Conservation (phyloP, 2,888 invertebrate species). For the Rotaria magnacalcarata region DNA sequence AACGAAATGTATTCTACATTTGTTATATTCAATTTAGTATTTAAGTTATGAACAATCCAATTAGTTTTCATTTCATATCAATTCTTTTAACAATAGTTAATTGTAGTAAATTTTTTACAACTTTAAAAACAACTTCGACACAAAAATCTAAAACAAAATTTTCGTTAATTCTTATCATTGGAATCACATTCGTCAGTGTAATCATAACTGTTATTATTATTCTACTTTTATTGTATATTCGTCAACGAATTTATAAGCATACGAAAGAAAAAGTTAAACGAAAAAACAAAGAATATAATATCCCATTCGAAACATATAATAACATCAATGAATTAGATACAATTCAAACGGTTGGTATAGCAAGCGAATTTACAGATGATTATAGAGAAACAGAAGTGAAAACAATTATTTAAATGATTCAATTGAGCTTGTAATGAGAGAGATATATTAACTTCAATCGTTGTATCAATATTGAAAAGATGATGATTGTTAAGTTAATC, state of each 20-base stretch:
- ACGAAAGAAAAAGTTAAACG: neutral
- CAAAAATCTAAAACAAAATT: neutral
- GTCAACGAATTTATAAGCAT: neutral
- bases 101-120: neutral
- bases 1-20: neutral
- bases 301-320: neutral
- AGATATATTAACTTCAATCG: neutral
- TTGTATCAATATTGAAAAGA: conserved; percentile 17
- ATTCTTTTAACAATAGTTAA: neutral
- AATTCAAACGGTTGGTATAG: neutral
- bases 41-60: conserved; percentile 1
- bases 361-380: conserved; percentile 1
- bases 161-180: neutral
- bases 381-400: neutral
- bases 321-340: neutral
- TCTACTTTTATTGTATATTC: neutral
- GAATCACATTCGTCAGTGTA: neutral
- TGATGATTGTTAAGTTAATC: conserved; percentile 29
- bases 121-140: too few relatives aligned
- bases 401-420: conserved; percentile 20
- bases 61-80: neutral
- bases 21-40: neutral
- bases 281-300: neutral
- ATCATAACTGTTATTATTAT: neutral
- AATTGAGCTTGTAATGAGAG: conserved; percentile 29